These are phyloP conservation scores for Danio jaintianensis DNA, from an alignment of 2,797 vertebrate species.

Conservation along the genomic window DNA sequence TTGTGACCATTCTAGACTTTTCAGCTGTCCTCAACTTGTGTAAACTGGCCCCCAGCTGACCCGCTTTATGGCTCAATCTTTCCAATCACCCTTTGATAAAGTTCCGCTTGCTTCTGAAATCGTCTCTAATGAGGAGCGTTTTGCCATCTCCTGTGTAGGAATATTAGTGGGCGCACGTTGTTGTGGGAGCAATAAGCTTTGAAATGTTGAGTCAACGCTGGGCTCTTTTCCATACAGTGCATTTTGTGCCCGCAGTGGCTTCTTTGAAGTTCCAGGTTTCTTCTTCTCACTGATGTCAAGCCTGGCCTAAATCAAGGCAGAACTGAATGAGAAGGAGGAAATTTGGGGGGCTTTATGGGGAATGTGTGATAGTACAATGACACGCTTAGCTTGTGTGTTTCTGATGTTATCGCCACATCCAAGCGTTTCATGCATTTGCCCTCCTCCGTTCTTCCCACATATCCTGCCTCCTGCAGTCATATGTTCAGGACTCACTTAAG, in stretches of 20 bases:
- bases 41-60: slow-evolving; percentile 3
- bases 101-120: slow-evolving; percentile 2
- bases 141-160: slow-evolving; percentile 43
- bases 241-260: slow-evolving; percentile 41
- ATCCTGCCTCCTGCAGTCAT: background rate
- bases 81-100: slow-evolving; percentile 18
- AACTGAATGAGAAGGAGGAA: slow-evolving; percentile 32
- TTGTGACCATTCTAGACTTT: slow-evolving; percentile 52
- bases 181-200: slow-evolving; percentile 63
- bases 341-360: slow-evolving; percentile 57
- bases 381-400: slow-evolving; percentile 19
- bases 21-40: slow-evolving; percentile 53
- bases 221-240: slow-evolving; percentile 26
- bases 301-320: slow-evolving; percentile 42
- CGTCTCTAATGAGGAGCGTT: slow-evolving; percentile 8
- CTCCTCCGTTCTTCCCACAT: slow-evolving; percentile 10
- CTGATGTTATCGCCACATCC: slow-evolving; percentile 25
- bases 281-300: slow-evolving; percentile 47
- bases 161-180: slow-evolving; percentile 17
- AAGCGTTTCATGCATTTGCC: slow-evolving; percentile 16
- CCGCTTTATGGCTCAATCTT: slow-evolving; percentile 17
- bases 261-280: slow-evolving; percentile 59
- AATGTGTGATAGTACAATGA: slow-evolving; percentile 53
- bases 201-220: slow-evolving; percentile 56
- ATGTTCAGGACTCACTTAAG: slow-evolving; percentile 6